Evolutionary conservation across 2,113 vertebrate genomes (phyloP), one percentile per base, ranked within the genome.

Genomic region (Ailuropoda melanoleuca): DNA sequence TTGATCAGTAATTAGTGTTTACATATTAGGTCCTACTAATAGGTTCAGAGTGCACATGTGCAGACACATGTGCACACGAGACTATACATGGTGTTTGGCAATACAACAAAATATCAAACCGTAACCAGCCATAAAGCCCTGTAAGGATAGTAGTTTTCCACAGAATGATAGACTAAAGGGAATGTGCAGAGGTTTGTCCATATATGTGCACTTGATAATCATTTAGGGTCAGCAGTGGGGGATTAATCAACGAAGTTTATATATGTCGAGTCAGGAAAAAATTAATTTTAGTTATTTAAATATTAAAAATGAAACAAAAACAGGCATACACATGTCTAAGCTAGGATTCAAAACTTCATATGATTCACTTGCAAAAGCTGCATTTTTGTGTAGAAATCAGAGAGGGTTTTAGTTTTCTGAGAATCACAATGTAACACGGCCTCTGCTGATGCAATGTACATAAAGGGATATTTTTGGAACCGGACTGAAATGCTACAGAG

Each of bases 331-430:
- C 14, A 9, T 34, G 48, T 53, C 19, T 15, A 4, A n/a, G 56
- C 50, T 6, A 6, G 43, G 48, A 62, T 96, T 43, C 56, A 18
- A 89, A 88, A 78, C 1, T 64, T 80, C 58, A 43, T 31, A 39
- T 2, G 6, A 92, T 81, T 97, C 17, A 88, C 83, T 92, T 88
- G 2, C 62, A 83, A 68, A 43, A 56, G 68, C 31, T 1, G 3
- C 84, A 94, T 98, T 97, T 97, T 53, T 83, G 78, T 97, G 93
- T 94, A 75, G 96, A 95, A 97, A 96, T 95, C 91, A 26, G 85
- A 87, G 0, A 6, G 78, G 50, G 94, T 82, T 97, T 96, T n/a
- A 15, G 88, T 58, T 37, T 86, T 90, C 95, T 95, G 88, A 82
- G 97, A 86, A 75, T 92, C 95, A 95, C 43, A 89, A 2, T 39